These are phyloP conservation scores for Drosophila serrata DNA, from an alignment of 1,140 invertebrate genomes.

Conservation along the genomic window DNA sequence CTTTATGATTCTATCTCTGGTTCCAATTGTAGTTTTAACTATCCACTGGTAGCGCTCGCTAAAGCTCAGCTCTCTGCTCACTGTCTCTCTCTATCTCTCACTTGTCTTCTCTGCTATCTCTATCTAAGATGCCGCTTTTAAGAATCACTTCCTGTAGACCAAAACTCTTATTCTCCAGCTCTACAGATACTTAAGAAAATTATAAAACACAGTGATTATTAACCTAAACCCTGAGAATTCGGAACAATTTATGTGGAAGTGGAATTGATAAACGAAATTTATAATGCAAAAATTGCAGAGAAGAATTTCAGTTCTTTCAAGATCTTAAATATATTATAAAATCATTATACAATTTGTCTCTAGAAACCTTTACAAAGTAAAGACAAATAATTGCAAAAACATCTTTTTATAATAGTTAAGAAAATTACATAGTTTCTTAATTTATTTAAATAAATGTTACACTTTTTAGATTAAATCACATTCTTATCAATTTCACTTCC, in stretches of 20 bases:
- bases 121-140: slow-evolving; percentile 10
- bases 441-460: no score
- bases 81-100: slow-evolving; percentile 33
- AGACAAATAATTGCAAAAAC: accelerated
- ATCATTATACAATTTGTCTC: background rate
- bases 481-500: background rate
- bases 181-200: background rate
- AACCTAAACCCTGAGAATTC: background rate
- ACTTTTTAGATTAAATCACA: no score
- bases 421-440: no score
- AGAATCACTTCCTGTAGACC: slow-evolving; percentile 35
- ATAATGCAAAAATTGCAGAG: background rate
- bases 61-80: slow-evolving; percentile 22
- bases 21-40: slow-evolving; percentile 55
- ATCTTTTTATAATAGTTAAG: background rate
- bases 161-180: slow-evolving; percentile 16
- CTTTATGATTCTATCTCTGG: slow-evolving; percentile 20
- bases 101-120: slow-evolving; percentile 7
- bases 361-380: background rate
- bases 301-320: background rate
- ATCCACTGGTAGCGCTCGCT: slow-evolving; percentile 58
- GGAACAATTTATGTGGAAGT: background rate
- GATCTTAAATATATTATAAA: background rate
- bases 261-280: background rate
- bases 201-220: background rate